Base-by-base conservation (phyloP, 2,888 invertebrate species). In the Anoncus sp. region DNA sequence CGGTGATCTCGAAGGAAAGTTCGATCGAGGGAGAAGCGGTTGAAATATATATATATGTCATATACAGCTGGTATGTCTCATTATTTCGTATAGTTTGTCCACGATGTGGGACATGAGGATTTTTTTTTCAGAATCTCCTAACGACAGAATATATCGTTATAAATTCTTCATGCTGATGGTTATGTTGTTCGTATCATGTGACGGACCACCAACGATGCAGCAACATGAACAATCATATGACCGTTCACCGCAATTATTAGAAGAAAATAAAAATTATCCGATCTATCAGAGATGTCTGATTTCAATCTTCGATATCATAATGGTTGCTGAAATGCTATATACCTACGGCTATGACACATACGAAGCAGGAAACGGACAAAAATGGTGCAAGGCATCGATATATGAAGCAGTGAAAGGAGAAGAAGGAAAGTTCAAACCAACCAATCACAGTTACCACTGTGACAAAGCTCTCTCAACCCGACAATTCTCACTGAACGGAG, bases 1-100 rank as follows among this genome's bases (percentile, higher is more conserved):
- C 24, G 59, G 60, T 18, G 55, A 66, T 65, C 62, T 43, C 38
- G 66, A 60, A 74, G 49, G 59, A 77, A 74, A 77, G 74, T 74
- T 73, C 20, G 12, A 51, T 16, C 60, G 53, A 31, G 31, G 7
- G 31, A 35, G 45, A 47, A 51, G 20, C 40, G 51, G 38, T 43
- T 40, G 27, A 22, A 40, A 31, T 63, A 18, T 62, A n/a, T n/a
- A n/a, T n/a, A n/a, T n/a, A n/a, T n/a, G n/a, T n/a, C n/a, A n/a
- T 38, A 51, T 12, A 53, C 55, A 51, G 59, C 69, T 31, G 69
- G n/a, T 53, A 57, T 72, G 72, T 72, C 72, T 72, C 72, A 72
- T 72, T 72, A 72, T 72, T 72, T 72, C 55, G 63, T 72, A 55
- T 65, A 53, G 63, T 63, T 45, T 16, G 35, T 55, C 71, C 72